Evolutionary conservation across 2,888 invertebrate species (phyloP).

Genomic region (Ophioninae sp.): DNA sequence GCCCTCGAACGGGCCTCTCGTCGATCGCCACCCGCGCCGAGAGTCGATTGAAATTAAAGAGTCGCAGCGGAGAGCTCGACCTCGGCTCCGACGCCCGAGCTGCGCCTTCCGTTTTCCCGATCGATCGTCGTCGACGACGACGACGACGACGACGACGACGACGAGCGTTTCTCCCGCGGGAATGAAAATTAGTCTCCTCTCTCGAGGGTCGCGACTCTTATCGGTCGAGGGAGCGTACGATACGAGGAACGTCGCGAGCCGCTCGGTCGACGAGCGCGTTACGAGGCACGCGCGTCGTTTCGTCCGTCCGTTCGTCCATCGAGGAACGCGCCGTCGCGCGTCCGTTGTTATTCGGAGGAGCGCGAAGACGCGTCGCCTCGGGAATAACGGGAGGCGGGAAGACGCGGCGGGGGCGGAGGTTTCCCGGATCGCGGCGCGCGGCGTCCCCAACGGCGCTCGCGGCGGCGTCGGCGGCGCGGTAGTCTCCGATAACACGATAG

Average conservation of each 20-base stretch:
- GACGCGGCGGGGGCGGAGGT: conserved; percentile 8
- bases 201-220: not conserved
- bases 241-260: too few relatives aligned
- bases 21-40: too few relatives aligned
- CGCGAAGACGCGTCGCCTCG: conserved; percentile 74
- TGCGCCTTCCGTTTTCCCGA: conserved; percentile 56
- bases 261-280: too few relatives aligned
- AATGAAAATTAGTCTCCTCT: not conserved
- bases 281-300: too few relatives aligned
- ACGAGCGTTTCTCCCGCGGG: not conserved
- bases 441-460: conserved; percentile 19
- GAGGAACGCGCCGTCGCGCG: conserved; percentile 5
- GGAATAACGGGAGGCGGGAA: conserved; percentile 52
- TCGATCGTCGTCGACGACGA: conserved; percentile 54
- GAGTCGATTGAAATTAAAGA: conserved; percentile 63
- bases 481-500: conserved; percentile 77
- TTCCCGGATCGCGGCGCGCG: not conserved
- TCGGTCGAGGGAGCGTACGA: too few relatives aligned
- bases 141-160: not conserved
- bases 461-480: conserved; percentile 55
- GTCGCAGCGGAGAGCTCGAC: too few relatives aligned
- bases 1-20: conserved; percentile 41
- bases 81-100: too few relatives aligned
- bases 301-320: too few relatives aligned
- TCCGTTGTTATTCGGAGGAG: conserved; percentile 69